Evolutionary conservation across 2,797 vertebrate genomes (phyloP), one percentile per base, ranked within the genome.

Genomic region (Sebastolobus alascanus): DNA sequence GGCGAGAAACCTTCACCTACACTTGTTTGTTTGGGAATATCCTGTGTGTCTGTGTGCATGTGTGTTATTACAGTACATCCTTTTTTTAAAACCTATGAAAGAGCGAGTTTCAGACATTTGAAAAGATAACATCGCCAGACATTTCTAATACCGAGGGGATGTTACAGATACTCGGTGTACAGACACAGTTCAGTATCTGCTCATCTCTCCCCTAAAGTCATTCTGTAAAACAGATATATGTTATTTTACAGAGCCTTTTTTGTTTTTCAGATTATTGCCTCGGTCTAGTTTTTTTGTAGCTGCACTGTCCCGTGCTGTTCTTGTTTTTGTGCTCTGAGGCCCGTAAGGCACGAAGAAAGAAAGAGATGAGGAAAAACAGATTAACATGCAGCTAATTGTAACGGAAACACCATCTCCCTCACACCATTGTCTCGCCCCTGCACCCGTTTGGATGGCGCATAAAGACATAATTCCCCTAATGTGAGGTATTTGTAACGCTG

Each of bases 391-490:
- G 84, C 80, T 90, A 92, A 92, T 93, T 90, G 88, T 85, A 75
- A 87, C 76, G 54, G 89, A 92, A 91, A 80, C 84, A 2, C n/a
- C 80, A 11, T 88, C 86, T 87, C 84, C 33, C 75, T 85, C 70
- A 5, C 75, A 25, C 77, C 52, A 90, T 93, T 94, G 89, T 95
- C 79, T 79, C 13, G 20, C 67, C 69, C 35, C 67, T 55, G 68
- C 20, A 65, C 72, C 84, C 40, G 46, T 90, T 87, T 79, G 79
- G 83, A 89, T 65, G 73, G 50, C 5, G 25, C 80, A 90, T 91
- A 88, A 87, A 93, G 87, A 87, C 86, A 87, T 93, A 90, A 94
- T 94, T 93, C 90, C 92, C 84, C 84, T 94, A 92, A 94, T 94
- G 88, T 90, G 90, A 90, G 89, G 88, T 89, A 90, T 94, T 93